phyloP scores from a whole-genome alignment of 2,797 vertebrate species.

The Onychomys leucogaster region DNA sequence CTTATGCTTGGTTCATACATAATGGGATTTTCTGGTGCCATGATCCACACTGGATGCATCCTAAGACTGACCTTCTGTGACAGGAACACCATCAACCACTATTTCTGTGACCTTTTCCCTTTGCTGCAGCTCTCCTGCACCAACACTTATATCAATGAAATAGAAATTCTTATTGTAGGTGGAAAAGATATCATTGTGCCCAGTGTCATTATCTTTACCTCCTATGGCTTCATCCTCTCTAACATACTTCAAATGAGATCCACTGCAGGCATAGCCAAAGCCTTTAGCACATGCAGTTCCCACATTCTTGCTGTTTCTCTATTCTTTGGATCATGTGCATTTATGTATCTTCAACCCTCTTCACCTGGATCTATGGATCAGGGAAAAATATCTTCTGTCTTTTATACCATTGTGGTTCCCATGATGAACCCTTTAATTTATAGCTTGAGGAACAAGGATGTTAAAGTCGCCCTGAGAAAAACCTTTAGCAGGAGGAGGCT shows the following conservation, averaged over 20 bases:
- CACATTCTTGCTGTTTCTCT: slow-evolving; percentile 77
- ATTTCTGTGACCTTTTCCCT: slow-evolving; percentile 75
- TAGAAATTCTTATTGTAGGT: slow-evolving; percentile 38
- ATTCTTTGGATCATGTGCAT: slow-evolving; percentile 77
- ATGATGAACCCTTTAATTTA: slow-evolving; percentile 81
- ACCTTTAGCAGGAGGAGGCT: not conserved
- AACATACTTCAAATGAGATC: slow-evolving; percentile 65
- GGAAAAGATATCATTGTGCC: slow-evolving; percentile 46
- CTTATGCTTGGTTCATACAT: slow-evolving; percentile 61
- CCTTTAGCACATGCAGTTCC: slow-evolving; percentile 80
- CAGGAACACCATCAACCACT: slow-evolving; percentile 62
- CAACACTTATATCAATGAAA: not conserved
- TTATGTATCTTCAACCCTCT: slow-evolving; percentile 74
- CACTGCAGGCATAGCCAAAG: slow-evolving; percentile 66
- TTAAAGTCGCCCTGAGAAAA: slow-evolving; percentile 73
- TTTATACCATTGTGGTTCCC: slow-evolving; percentile 73
- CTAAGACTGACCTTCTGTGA: slow-evolving; percentile 69
- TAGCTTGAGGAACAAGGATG: slow-evolving; percentile 80
- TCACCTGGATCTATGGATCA: slow-evolving; percentile 45
- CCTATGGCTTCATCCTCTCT: slow-evolving; percentile 75
- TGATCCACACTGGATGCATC: slow-evolving; percentile 42
- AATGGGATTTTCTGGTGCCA: slow-evolving; percentile 15
- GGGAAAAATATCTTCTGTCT: slow-evolving; percentile 77
- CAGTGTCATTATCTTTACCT: slow-evolving; percentile 57
- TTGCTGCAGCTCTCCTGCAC: slow-evolving; percentile 56